Conservation (phyloP, 2,797 vertebrate genomes). For the Lerista edwardsae region DNA sequence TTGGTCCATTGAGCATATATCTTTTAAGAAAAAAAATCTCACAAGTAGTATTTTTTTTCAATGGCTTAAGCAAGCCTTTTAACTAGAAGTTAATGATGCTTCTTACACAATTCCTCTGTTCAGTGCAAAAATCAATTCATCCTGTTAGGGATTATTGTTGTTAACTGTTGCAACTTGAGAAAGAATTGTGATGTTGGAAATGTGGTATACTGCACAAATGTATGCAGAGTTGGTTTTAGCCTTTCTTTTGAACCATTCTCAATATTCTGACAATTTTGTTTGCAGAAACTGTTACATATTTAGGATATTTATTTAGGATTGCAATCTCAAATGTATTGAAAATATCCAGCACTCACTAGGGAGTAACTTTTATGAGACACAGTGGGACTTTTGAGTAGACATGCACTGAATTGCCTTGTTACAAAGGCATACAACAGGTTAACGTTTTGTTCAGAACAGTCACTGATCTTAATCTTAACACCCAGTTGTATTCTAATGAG, state of each 20-base stretch:
- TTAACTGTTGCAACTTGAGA: not conserved
- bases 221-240: not conserved
- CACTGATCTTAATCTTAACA: not conserved
- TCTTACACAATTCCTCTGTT: not conserved
- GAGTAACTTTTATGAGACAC: too few species aligned
- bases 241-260: constrained; percentile 7
- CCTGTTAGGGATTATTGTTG: not conserved
- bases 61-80: constrained; percentile 11
- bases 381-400: too few species aligned
- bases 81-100: not conserved
- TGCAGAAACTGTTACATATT: not conserved
- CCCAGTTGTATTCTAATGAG: not conserved
- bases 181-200: not conserved
- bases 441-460: constrained; percentile 5
- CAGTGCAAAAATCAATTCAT: constrained; percentile 19
- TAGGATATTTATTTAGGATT: not conserved
- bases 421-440: not conserved
- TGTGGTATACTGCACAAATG: not conserved
- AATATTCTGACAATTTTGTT: constrained; percentile 1
- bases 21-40: not conserved
- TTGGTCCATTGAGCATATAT: too few species aligned
- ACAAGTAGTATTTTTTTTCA: not conserved
- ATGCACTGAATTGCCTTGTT: not conserved
- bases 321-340: too few species aligned
- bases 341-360: too few species aligned